A percentile compares a stretch with the other conserved stretches of the same genome.
Conservation (phyloP, 2,888 invertebrate species). For the Ophion ellenae region DNA sequence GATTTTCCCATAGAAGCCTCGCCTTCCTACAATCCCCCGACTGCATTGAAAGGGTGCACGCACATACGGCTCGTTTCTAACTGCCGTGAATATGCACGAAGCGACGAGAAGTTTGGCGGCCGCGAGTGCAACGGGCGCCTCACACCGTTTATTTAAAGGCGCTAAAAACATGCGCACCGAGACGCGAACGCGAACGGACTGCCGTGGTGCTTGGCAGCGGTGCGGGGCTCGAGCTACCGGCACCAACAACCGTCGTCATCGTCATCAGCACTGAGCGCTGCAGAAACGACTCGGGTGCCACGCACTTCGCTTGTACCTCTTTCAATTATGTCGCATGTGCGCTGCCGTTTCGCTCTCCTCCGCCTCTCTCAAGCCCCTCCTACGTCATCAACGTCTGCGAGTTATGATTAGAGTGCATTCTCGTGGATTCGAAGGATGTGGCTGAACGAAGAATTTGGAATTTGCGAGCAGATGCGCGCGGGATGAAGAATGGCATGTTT, state of each 20-base stretch:
- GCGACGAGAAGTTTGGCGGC: neutral
- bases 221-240: conserved; percentile 31
- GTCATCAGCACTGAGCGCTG: conserved; percentile 56
- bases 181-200: conserved; percentile 63
- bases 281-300: conserved; percentile 41
- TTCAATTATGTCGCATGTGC: conserved; percentile 55
- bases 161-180: conserved; percentile 63
- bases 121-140: neutral
- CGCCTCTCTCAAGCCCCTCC: neutral
- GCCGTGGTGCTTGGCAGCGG: conserved; percentile 24
- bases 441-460: conserved; percentile 6
- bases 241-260: conserved; percentile 59
- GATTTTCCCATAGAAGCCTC: neutral
- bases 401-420: conserved; percentile 20
- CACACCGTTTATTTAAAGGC: conserved; percentile 60
- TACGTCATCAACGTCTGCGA: conserved; percentile 38
- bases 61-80: neutral
- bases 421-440: neutral
- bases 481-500: neutral
- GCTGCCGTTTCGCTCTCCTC: conserved; percentile 17
- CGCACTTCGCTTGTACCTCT: conserved; percentile 50
- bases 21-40: neutral
- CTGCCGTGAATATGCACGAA: neutral
- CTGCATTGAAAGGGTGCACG: neutral
- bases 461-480: neutral